phyloP scores from a whole-genome alignment of 1,140 invertebrate genomes.

The Micrasema minimum region DNA sequence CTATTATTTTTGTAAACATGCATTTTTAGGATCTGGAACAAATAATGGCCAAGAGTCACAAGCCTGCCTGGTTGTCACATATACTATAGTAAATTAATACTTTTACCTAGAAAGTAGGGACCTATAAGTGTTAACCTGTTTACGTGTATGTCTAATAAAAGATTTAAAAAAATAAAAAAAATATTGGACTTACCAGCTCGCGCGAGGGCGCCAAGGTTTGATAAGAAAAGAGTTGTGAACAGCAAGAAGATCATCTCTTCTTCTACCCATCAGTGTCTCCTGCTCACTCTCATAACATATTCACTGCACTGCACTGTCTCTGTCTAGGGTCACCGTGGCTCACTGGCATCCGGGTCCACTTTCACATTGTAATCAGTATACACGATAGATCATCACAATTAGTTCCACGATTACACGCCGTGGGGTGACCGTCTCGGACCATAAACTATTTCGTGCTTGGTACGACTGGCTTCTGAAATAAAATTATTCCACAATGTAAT shows the following conservation, averaged over 20 bases:
- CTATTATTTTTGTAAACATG: too few species aligned
- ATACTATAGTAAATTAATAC: too few species aligned
- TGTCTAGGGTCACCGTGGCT: background rate
- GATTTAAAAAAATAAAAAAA: background rate
- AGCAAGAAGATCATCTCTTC: constrained; percentile 49
- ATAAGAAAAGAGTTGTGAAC: constrained; percentile 46
- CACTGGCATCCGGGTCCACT: constrained; percentile 4
- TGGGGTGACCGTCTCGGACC: background rate
- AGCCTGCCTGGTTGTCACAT: too few species aligned
- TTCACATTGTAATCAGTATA: constrained; percentile 26
- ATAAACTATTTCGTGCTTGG: too few species aligned
- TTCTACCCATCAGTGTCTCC: constrained; percentile 46
- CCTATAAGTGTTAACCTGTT: too few species aligned
- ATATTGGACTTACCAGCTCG: constrained; percentile 46
- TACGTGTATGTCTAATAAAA: too few species aligned
- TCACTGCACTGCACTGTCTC: too few species aligned
- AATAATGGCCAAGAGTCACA: too few species aligned
- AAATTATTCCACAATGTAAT: background rate
- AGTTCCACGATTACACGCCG: constrained; percentile 1
- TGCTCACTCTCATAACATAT: constrained; percentile 15
- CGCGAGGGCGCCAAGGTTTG: constrained; percentile 26
- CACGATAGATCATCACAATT: constrained; percentile 10
- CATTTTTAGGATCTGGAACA: too few species aligned
- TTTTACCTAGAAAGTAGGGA: too few species aligned
- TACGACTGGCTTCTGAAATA: background rate